Evolutionary conservation across 2,797 vertebrate species (phyloP).

Genomic region (Botia almorhae): DNA sequence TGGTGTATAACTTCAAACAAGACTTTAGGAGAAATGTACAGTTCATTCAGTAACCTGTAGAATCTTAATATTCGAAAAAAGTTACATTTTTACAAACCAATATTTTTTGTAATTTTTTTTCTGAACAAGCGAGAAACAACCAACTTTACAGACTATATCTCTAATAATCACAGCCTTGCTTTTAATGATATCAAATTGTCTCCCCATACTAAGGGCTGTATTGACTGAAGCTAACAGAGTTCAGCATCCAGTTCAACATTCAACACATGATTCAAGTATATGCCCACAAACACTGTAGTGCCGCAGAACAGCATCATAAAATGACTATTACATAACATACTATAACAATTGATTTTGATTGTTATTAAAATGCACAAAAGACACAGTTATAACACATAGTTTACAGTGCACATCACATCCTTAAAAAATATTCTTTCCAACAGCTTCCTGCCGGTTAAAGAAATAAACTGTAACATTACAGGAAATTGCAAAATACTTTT

Average conservation of each 20-base stretch:
- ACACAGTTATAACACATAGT: slow-evolving; percentile 13
- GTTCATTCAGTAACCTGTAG: no score
- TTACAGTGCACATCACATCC: slow-evolving; percentile 10
- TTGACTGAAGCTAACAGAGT: background rate
- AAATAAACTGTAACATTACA: background rate
- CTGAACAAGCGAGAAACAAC: no score
- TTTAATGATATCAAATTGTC: background rate
- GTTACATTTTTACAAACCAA: no score
- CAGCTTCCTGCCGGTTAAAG: background rate
- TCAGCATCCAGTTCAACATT: background rate
- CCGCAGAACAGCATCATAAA: slow-evolving; percentile 7
- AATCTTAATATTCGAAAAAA: no score
- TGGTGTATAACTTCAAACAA: background rate
- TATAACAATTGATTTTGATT: background rate
- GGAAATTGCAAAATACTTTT: background rate
- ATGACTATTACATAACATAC: background rate
- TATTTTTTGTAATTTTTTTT: no score
- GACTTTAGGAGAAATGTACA: background rate
- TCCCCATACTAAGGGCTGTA: background rate
- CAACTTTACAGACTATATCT: no score
- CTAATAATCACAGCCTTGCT: background rate
- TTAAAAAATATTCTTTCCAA: background rate
- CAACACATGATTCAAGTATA: slow-evolving; percentile 24
- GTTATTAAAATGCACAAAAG: background rate
- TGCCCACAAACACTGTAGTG: background rate